Conservation (phyloP, 1,140 invertebrate genomes). For the Berghia stephanieae region DNA sequence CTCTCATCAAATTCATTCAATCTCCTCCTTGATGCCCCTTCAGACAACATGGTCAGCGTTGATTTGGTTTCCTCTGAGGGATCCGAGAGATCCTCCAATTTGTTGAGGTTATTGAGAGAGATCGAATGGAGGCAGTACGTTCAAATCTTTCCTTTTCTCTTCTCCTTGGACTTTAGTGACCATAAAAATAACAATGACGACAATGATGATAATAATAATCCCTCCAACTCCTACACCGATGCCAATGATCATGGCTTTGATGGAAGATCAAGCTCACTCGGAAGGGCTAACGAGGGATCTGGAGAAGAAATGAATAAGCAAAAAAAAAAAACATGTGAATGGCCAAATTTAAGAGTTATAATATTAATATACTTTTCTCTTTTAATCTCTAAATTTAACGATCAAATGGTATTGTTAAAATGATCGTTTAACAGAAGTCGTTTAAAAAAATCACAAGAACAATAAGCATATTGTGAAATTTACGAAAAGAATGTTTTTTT, state of each 20-base stretch:
- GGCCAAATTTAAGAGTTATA: too few relatives aligned
- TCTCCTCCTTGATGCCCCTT: conserved; percentile 35
- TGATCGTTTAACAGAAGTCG: too few relatives aligned
- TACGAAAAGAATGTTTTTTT: too few relatives aligned
- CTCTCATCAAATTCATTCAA: conserved; percentile 40
- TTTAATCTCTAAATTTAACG: too few relatives aligned
- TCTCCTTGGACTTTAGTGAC: conserved; percentile 85
- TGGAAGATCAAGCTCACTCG: conserved; percentile 80
- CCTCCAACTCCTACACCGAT: conserved; percentile 79
- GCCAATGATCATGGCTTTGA: conserved; percentile 83
- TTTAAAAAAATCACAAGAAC: too few relatives aligned
- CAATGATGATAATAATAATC: conserved; percentile 79
- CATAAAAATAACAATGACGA: conserved; percentile 81
- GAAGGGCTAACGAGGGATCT: conserved; percentile 87
- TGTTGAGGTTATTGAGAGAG: conserved; percentile 75
- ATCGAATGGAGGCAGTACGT: conserved; percentile 89
- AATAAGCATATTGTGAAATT: too few relatives aligned
- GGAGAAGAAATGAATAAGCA: conserved; percentile 50
- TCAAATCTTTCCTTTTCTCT: conserved; percentile 87
- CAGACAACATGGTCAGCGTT: conserved; percentile 47
- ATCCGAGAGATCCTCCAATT: conserved; percentile 17
- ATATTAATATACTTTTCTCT: too few relatives aligned
- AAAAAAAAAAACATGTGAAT: not conserved
- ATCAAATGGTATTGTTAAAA: too few relatives aligned
- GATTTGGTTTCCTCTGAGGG: conserved; percentile 71